These are phyloP conservation scores for Cantharis flavilabris DNA, from an alignment of 2,888 invertebrate species.

Conservation along the genomic window DNA sequence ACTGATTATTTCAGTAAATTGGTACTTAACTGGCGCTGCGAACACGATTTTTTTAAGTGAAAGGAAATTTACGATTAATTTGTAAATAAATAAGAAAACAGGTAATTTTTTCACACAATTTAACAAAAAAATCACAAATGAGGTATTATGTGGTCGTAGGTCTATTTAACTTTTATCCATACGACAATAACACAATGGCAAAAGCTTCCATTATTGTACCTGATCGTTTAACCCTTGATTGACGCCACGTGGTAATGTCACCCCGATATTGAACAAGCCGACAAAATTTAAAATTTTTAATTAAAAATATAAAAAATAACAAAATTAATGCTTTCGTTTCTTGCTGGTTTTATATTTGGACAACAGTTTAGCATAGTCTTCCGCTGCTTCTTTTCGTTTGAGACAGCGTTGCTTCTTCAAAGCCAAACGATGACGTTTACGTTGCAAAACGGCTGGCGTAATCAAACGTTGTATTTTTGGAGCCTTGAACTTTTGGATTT, in stretches of 20 bases:
- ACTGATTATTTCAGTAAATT: too few species aligned
- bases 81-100: too few species aligned
- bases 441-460: slow-evolving; percentile 85
- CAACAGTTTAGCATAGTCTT: slow-evolving; percentile 89
- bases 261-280: not conserved
- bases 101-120: too few species aligned
- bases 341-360: slow-evolving; percentile 70
- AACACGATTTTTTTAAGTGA: too few species aligned
- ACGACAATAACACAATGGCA: too few species aligned
- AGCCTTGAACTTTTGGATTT: slow-evolving; percentile 56
- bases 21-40: too few species aligned
- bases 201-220: too few species aligned
- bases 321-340: not conserved
- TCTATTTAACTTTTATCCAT: too few species aligned
- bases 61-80: too few species aligned
- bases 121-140: too few species aligned
- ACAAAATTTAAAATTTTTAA: not conserved
- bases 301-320: not conserved
- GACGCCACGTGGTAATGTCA: not conserved
- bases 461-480: slow-evolving; percentile 96
- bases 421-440: slow-evolving; percentile 87
- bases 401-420: slow-evolving; percentile 84
- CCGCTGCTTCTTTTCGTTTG: slow-evolving; percentile 84
- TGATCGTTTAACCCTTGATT: too few species aligned
- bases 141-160: too few species aligned